Evolutionary conservation across 2,113 vertebrate genomes (phyloP).

Genomic region (Hippocampus comes): DNA sequence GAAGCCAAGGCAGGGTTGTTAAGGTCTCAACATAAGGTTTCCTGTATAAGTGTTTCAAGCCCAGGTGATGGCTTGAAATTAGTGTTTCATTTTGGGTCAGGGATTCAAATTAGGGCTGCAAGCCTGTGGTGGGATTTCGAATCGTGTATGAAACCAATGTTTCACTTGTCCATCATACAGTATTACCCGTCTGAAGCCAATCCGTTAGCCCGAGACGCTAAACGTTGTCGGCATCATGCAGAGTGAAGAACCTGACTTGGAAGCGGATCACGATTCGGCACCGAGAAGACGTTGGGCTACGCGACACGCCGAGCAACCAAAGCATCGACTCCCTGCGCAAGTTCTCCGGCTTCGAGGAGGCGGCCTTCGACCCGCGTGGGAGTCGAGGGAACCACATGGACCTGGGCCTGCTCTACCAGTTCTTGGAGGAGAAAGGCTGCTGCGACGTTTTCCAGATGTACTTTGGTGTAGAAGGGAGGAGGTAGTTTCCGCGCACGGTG

Average conservation of each 20-base stretch:
- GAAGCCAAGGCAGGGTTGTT: no score
- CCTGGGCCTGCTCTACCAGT: constrained; percentile 91
- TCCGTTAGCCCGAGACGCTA: not conserved
- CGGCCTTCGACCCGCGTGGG: constrained; percentile 84
- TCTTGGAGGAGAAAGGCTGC: constrained; percentile 83
- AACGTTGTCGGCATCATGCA: constrained; percentile 7
- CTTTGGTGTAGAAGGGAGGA: constrained; percentile 75
- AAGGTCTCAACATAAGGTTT: no score
- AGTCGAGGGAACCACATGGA: constrained; percentile 91
- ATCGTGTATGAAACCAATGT: not conserved
- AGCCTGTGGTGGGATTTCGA: no score
- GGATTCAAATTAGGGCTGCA: no score
- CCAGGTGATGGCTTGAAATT: no score
- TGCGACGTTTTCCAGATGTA: constrained; percentile 87
- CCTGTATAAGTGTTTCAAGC: no score
- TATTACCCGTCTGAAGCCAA: not conserved
- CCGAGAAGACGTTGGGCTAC: constrained; percentile 83
- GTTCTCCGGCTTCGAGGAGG: constrained; percentile 87
- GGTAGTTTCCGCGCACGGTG: not conserved
- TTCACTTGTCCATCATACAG: not conserved
- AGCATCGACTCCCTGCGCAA: constrained; percentile 65
- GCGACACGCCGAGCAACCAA: constrained; percentile 46
- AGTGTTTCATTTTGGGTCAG: no score
- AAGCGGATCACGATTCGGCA: constrained; percentile 95
- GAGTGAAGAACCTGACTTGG: constrained; percentile 88